These are phyloP conservation scores for Piscicola geometra DNA, from an alignment of 2,888 invertebrate species.

Conservation along the genomic window DNA sequence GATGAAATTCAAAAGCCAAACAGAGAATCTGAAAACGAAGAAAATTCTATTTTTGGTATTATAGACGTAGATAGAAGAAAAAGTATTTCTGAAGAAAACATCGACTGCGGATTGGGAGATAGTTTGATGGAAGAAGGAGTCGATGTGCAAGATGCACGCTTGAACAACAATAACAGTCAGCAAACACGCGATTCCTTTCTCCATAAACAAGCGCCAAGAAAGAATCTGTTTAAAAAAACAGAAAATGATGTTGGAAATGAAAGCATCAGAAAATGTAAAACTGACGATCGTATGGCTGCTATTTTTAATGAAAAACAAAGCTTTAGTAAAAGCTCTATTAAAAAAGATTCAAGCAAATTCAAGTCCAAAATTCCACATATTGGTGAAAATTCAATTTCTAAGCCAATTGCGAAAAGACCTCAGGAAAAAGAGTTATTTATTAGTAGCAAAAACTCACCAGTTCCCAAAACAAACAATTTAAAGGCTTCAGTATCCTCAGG, in stretches of 20 bases:
- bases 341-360: neutral
- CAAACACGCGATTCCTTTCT: no score
- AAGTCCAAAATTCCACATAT: slow-evolving; percentile 12
- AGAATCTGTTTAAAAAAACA: neutral
- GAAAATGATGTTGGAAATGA: neutral
- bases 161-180: neutral
- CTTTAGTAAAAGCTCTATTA: no score
- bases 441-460: no score
- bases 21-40: neutral
- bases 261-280: no score
- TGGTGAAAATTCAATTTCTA: neutral
- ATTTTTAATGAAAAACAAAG: no score
- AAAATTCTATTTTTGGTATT: neutral
- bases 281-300: no score
- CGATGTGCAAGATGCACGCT: neutral
- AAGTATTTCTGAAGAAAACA: slow-evolving; percentile 5
- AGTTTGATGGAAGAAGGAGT: neutral
- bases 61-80: neutral
- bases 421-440: no score
- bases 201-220: neutral
- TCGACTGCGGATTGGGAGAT: slow-evolving; percentile 4
- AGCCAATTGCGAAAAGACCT: neutral
- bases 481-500: neutral
- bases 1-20: neutral
- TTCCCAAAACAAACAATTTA: neutral